Base-by-base conservation (phyloP, 2,113 vertebrate genomes). In the Ptychochromis oligacanthus region DNA sequence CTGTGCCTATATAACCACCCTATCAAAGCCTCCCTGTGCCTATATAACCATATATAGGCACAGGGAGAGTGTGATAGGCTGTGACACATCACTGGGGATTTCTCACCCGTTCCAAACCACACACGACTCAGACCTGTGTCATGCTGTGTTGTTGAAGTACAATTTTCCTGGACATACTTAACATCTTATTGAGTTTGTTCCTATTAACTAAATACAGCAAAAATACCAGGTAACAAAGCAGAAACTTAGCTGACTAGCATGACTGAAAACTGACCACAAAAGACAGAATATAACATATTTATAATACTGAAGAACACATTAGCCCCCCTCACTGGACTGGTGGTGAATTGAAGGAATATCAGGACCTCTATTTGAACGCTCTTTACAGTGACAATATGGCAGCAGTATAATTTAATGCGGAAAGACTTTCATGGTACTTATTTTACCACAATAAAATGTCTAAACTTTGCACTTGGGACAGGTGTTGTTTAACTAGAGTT, bases 181-280 rank as follows among this genome's bases (percentile, higher is more conserved):
- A 72, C 28, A 31, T 52, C 17, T 52, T 52, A 31, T 2, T 0
- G 26, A 55, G 54, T 55, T n/a, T 56, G 54, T 56, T 56, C 10
- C 54, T 56, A 6, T 56, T 22, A 22, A 12, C 9, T 5, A 22
- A 56, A 13, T 11, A 24, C 5, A 13, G n/a, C 7, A 56, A n/a
- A 54, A 56, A 56, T 10, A 9, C 18, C 54, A 56, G 54, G 17
- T 11, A 52, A 52, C 28, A 72, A 52, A 72, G 46, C 46, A 52
- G 10, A 31, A 52, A 17, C 15, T 0, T 31, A 0, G 46, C 67
- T 54, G 34, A 11, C 5, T 1, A 22, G 9, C 4, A 11, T n/a
- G 9, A 55, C 5, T 55, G 4, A 22, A 56, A 56, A 24, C 15
- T 17, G 49, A 49, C 46, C 65, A 31, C 26, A 14, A 72, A 72